Conservation (phyloP, 1,140 invertebrate genomes). For the Sarcophaga bullata region DNA sequence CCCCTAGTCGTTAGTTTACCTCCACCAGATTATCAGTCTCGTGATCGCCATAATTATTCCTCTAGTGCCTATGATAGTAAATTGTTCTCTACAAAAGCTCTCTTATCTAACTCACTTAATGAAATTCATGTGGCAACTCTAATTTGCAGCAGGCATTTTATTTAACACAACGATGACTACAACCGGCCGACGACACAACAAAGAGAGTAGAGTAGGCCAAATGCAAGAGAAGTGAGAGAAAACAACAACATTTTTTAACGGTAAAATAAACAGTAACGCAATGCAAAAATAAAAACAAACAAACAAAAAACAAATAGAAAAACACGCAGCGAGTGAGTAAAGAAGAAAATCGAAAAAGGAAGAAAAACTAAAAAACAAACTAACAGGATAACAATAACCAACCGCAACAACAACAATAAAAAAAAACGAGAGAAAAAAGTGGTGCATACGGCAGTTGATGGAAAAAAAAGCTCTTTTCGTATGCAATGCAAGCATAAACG, state of each 20-base stretch:
- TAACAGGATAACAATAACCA: neutral
- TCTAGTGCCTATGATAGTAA: too few relatives aligned
- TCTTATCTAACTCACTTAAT: neutral
- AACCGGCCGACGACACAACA: neutral
- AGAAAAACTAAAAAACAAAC: neutral
- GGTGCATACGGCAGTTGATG: neutral
- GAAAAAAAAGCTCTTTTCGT: neutral
- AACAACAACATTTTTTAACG: neutral
- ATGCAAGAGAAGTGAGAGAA: neutral
- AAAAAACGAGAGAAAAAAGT: slow-evolving; percentile 17
- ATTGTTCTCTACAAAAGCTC: too few relatives aligned
- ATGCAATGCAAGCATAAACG: neutral
- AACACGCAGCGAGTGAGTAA: neutral
- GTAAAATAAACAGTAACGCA: neutral
- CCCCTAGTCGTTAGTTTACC: too few relatives aligned
- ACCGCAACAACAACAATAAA: neutral
- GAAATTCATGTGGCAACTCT: neutral
- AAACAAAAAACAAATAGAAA: neutral
- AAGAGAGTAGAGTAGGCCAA: slow-evolving; percentile 36
- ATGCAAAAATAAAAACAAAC: neutral
- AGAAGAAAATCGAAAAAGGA: neutral
- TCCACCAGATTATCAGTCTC: too few relatives aligned
- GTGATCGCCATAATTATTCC: too few relatives aligned
- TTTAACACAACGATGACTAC: neutral
- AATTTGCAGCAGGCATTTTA: neutral